Conservation (phyloP, 2,888 invertebrate species). For the Thysanoteuthis rhombus region DNA sequence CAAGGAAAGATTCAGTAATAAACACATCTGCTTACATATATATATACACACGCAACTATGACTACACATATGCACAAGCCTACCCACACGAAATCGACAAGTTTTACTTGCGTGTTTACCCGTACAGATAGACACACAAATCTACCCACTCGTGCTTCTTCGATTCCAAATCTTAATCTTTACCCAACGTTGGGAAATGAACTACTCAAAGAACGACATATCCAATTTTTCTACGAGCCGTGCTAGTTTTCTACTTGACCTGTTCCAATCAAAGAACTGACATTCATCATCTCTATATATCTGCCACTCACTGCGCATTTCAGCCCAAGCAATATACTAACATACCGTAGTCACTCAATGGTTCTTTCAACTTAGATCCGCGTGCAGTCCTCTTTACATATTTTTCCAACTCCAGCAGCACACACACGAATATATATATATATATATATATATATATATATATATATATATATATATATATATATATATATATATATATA, state of each 20-base stretch:
- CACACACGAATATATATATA: not conserved
- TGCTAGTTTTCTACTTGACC: not conserved
- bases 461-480: not conserved
- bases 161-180: not conserved
- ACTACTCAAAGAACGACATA: not conserved
- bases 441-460: not conserved
- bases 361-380: not conserved
- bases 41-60: not conserved
- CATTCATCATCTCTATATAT: not conserved
- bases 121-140: not conserved
- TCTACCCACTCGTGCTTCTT: not conserved
- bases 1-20: no score
- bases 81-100: not conserved
- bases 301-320: not conserved
- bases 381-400: not conserved
- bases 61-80: not conserved
- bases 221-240: not conserved
- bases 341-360: not conserved
- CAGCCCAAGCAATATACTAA: not conserved
- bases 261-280: not conserved
- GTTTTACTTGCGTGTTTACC: not conserved
- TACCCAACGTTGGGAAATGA: not conserved
- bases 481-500: not conserved
- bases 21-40: not conserved
- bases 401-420: not conserved